Base-by-base conservation (phyloP, 1,140 invertebrate genomes). In the Hycleus cichorii region DNA sequence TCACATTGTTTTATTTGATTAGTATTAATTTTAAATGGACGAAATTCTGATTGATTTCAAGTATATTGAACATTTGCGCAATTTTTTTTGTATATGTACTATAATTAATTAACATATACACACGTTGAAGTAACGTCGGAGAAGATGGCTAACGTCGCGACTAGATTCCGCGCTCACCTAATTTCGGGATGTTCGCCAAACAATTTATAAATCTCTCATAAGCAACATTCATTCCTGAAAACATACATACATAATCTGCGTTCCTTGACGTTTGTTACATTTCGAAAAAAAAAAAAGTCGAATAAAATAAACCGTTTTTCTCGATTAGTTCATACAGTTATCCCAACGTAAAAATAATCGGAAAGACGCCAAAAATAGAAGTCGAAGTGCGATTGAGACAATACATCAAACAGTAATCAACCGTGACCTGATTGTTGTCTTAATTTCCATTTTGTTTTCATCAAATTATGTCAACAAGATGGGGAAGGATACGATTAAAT, bases 141-240 rank as follows among this genome's bases (percentile, higher is more conserved):
- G 43, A 43, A 52, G 46, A 54, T 26, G 50, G 48, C 27, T 38
- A 42, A 42, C 42, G 42, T 48, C 39, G 50, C 49, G 54, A 58
- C 42, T 56, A 45, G 51, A 58, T 58, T 58, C 55, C 42, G 39
- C 32, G 47, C 50, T 54, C 45, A 60, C 47, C 56, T 55, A 58
- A 55, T 40, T 50, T 49, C 39, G 60, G 56, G 49, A 62, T 62
- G 53, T 45, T 32, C 47, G 55, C 60, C 60, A 58, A 62, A 62
- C 60, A 62, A 58, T 62, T 62, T 62, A 58, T 58, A 58, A 62
- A 62, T 55, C 48, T 42, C 52, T 55, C 45, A 55, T 39, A 55
- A 55, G 43, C 52, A 47, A 55, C 52, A 55, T 45, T 53, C 51
- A 53, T 53, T 53, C 43, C 51, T 53, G 51, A 53, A 52, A 53